phyloP scores from a whole-genome alignment of 1,140 invertebrate species.

The Lethocerus indicus region DNA sequence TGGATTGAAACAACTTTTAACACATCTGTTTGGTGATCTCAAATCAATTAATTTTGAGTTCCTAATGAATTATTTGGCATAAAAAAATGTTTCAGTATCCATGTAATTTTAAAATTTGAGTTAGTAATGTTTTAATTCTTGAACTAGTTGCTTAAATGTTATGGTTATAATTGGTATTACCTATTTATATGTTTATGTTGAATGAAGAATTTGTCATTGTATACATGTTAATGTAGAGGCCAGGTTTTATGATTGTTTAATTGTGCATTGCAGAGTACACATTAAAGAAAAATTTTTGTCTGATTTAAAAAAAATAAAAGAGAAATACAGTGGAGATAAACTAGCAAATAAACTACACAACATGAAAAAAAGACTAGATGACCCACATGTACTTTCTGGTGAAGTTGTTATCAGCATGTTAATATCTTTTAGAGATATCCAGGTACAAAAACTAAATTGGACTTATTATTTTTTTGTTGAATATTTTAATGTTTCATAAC shows the following conservation, averaged over 20 bases:
- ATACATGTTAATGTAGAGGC: background rate
- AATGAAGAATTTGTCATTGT: background rate
- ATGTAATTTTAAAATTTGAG: too few relatives aligned
- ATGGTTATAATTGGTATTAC: too few relatives aligned
- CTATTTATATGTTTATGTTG: too few relatives aligned
- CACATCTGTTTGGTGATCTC: too few relatives aligned
- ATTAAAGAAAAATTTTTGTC: conserved; percentile 95
- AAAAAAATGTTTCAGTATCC: too few relatives aligned
- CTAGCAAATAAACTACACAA: conserved; percentile 70
- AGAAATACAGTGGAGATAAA: conserved; percentile 71
- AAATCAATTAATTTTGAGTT: too few relatives aligned
- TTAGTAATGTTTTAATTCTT: conserved; percentile 8
- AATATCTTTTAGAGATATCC: conserved; percentile 80
- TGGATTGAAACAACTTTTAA: too few relatives aligned
- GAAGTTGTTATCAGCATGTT: conserved; percentile 89
- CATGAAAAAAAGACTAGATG: conserved; percentile 85
- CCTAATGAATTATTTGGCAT: too few relatives aligned
- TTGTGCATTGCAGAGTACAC: conserved; percentile 51
- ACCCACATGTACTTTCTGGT: conserved; percentile 88
- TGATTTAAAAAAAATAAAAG: conserved; percentile 84
- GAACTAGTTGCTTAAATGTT: background rate
- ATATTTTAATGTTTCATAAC: background rate
- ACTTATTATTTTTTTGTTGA: background rate
- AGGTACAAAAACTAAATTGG: conserved; percentile 29
- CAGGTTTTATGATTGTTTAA: background rate